A percentile compares a stretch with the other conserved stretches of the same genome.
These are phyloP conservation scores for Phaenicophaeus curvirostris DNA, from an alignment of 2,797 vertebrate genomes.

Conservation along the genomic window DNA sequence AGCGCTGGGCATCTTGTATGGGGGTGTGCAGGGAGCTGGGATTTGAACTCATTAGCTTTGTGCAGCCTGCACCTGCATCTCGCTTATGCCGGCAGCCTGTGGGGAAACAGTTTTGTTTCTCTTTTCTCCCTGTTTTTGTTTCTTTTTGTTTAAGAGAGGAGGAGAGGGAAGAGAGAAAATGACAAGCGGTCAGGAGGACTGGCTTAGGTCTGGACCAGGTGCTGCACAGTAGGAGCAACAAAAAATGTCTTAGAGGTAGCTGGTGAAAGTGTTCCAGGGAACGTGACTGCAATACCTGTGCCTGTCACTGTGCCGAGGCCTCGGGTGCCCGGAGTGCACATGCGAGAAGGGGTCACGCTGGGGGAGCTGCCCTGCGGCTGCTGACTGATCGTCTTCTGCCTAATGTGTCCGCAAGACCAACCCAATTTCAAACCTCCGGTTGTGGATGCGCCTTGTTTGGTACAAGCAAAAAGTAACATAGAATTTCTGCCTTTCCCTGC, in stretches of 20 bases:
- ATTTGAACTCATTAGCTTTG: neutral
- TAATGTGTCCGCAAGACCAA: neutral
- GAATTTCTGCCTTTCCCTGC: neutral
- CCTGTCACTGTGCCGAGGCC: neutral
- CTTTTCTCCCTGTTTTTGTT: neutral
- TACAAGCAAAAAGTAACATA: neutral
- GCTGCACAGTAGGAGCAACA: neutral
- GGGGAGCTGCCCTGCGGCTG: neutral
- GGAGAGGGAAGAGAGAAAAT: neutral
- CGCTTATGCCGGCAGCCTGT: neutral
- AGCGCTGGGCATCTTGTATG: neutral
- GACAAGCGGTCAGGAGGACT: neutral
- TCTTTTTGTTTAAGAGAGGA: neutral
- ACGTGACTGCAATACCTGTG: neutral
- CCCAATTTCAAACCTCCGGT: neutral
- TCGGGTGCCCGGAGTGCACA: neutral
- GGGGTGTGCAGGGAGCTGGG: neutral
- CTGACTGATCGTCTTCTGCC: neutral
- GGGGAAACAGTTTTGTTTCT: neutral
- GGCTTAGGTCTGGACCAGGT: neutral
- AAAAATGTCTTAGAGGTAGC: neutral
- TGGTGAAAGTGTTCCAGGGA: neutral
- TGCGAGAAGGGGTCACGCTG: neutral
- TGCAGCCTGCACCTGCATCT: constrained; percentile 33
- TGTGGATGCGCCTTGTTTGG: neutral